Evolutionary conservation across 2,113 vertebrate species (phyloP).

Genomic region (Nymphicus hollandicus): DNA sequence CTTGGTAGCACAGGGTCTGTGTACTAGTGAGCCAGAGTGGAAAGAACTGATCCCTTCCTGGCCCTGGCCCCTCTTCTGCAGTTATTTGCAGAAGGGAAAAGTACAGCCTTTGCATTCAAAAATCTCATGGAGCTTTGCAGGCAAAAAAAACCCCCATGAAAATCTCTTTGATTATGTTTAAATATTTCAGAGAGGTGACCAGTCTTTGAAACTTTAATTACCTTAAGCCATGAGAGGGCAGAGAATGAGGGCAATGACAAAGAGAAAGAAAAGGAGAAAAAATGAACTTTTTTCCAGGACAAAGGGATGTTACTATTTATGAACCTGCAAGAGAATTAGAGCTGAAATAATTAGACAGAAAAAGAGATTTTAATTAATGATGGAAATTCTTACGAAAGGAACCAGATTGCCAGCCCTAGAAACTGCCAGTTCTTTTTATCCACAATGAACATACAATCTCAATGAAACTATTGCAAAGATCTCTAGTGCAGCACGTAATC

Average conservation of each 20-base stretch:
- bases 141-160: neutral
- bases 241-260: neutral
- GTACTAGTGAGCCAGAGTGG: neutral
- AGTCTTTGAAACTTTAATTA: constrained; percentile 23
- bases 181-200: constrained; percentile 30
- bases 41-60: neutral
- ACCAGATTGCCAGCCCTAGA: constrained; percentile 12
- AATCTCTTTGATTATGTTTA: neutral
- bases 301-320: constrained; percentile 52
- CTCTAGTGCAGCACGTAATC: neutral
- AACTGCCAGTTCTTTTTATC: constrained; percentile 15
- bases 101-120: neutral
- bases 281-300: neutral
- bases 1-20: fast-evolving
- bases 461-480: neutral
- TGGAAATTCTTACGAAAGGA: constrained; percentile 35
- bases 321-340: constrained; percentile 56
- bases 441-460: neutral
- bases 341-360: constrained; percentile 58
- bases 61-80: neutral
- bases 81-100: neutral
- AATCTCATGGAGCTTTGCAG: neutral
- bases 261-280: neutral
- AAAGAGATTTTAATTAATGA: constrained; percentile 63
- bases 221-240: neutral